Base-by-base conservation (phyloP, 2,888 invertebrate genomes). In the Diabrotica balteata region DNA sequence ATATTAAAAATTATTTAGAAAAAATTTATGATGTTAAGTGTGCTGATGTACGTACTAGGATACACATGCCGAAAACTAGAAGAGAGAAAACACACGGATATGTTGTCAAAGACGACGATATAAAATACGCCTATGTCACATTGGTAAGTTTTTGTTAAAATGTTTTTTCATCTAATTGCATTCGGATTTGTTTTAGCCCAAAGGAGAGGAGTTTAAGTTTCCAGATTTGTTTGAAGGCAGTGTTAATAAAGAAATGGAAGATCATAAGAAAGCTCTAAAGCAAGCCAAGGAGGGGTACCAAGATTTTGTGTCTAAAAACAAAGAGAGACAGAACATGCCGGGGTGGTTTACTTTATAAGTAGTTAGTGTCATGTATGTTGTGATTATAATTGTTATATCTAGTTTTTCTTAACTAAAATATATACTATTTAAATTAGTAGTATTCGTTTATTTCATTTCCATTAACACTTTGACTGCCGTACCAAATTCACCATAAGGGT, bases 21-120 rank as follows among this genome's bases (percentile, higher is more conserved):
- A 98, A 98, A 85, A 97, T 99, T 75, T 99, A 99, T 81, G 90
- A 94, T 68, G 86, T 98, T 10, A 91, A 92, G 32, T 91, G 95
- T 0, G 84, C 92, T 2, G 86, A 92, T 78, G 91, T 98, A 0
- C 86, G 90, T 68, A 95, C 94, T 0, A 87, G 89, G 78, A 91
- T 96, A 69, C 86, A 86, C 51, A 76, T 90, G 79, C 96, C 96
- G 69, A 87, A 87, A 79, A 90, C 91, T 5, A 88, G 86, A 71
- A 86, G 84, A 72, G 90, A 90, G 78, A 81, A 83, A 60, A 83
- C 85, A 0, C 87, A 86, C 77, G 90, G 90, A 47, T 91, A 91
- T 81, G 80, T 95, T 63, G 84, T 90, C 0, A 96, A 96, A 85
- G 91, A 92, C 54, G 94, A 95, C 76, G 96, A 96, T 82, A 84